Evolutionary conservation across 2,888 invertebrate genomes (phyloP).

Genomic region (Diarsia mendica): DNA sequence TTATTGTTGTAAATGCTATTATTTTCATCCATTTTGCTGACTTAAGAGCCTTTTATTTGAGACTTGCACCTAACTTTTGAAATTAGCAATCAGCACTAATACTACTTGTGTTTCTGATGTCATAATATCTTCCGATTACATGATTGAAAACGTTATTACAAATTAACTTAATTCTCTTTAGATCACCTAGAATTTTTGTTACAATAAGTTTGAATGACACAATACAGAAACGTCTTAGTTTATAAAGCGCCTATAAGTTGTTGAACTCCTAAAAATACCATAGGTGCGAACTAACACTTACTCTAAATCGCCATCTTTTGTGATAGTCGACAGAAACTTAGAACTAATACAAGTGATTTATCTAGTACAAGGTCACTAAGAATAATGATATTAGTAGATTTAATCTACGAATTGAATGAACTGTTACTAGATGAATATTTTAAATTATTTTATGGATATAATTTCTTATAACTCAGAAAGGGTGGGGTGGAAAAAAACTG

Average conservation of each 20-base stretch:
- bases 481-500: slow-evolving; percentile 76
- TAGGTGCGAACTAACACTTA: slow-evolving; percentile 68
- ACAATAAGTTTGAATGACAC: slow-evolving; percentile 17
- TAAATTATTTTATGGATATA: slow-evolving; percentile 75
- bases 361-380: slow-evolving; percentile 77
- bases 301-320: slow-evolving; percentile 64
- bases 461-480: slow-evolving; percentile 77
- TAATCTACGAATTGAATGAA: slow-evolving; percentile 79
- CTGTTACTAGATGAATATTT: slow-evolving; percentile 72
- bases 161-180: slow-evolving; percentile 12
- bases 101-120: slow-evolving; percentile 20
- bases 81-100: slow-evolving; percentile 32
- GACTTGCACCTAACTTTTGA: slow-evolving; percentile 82
- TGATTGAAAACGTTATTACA: slow-evolving; percentile 34
- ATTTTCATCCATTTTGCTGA: slow-evolving; percentile 48
- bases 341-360: slow-evolving; percentile 77
- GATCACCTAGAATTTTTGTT: slow-evolving; percentile 13
- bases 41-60: slow-evolving; percentile 79
- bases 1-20: slow-evolving; percentile 70
- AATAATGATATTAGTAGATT: slow-evolving; percentile 83
- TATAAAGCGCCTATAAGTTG: slow-evolving; percentile 43
- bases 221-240: slow-evolving; percentile 55
- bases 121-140: slow-evolving; percentile 32
- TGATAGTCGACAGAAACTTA: slow-evolving; percentile 73
- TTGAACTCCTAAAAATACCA: slow-evolving; percentile 58